Conservation (phyloP, 2,113 vertebrate species). For the Lepisosteus oculatus region DNA sequence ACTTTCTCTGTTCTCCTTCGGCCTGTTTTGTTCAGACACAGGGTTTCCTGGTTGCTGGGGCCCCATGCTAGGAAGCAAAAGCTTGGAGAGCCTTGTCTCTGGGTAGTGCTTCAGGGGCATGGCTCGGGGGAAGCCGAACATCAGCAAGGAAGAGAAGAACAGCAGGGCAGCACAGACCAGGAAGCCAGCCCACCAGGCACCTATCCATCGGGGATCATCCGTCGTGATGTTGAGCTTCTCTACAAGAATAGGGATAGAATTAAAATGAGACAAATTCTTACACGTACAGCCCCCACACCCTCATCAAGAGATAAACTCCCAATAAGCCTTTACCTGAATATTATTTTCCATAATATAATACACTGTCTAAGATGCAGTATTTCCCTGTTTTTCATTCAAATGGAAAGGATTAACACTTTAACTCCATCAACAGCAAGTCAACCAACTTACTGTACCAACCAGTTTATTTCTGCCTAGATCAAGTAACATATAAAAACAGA, state of each 20-base stretch:
- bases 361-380: too few relatives aligned
- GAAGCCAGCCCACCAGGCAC: constrained; percentile 68
- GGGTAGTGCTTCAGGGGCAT: constrained; percentile 14
- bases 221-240: constrained; percentile 63
- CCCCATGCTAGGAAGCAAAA: background rate
- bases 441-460: too few relatives aligned
- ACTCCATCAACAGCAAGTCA: too few relatives aligned
- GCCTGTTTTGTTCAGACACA: background rate
- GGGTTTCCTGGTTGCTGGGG: constrained; percentile 11
- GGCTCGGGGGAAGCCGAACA: constrained; percentile 23
- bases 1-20: background rate
- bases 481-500: too few relatives aligned
- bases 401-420: too few relatives aligned
- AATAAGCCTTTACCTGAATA: too few relatives aligned
- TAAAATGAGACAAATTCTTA: background rate
- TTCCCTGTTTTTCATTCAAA: too few relatives aligned
- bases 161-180: constrained; percentile 51
- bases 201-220: constrained; percentile 68
- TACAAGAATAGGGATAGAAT: constrained; percentile 18
- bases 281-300: too few relatives aligned
- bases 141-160: constrained; percentile 20
- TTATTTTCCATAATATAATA: too few relatives aligned
- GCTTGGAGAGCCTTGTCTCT: constrained; percentile 10
- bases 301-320: too few relatives aligned
- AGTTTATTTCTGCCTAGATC: too few relatives aligned